phyloP scores from a whole-genome alignment of 2,888 invertebrate genomes.

The Papilio elwesi region DNA sequence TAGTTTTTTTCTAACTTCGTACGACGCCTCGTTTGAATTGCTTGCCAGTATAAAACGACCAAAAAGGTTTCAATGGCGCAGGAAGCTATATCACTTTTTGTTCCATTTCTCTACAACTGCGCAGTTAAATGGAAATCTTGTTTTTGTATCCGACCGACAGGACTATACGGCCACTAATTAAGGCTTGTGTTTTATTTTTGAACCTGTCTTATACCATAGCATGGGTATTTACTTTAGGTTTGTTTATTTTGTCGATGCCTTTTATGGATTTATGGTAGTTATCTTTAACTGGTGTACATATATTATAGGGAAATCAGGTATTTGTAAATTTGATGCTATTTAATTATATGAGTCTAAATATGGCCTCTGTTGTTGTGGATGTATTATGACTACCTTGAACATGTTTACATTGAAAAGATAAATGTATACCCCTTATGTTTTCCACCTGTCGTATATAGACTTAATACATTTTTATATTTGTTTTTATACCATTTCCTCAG shows the following conservation, averaged over 20 bases:
- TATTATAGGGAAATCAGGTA: no score
- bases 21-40: background rate
- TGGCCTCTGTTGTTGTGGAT: no score
- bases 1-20: no score
- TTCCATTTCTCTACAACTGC: conserved; percentile 23
- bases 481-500: no score
- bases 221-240: background rate
- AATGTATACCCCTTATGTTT: no score
- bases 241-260: background rate
- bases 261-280: background rate
- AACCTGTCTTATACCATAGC: conserved; percentile 5
- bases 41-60: conserved; percentile 14
- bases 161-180: conserved; percentile 14
- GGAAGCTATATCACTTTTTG: conserved; percentile 14
- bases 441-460: no score
- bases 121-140: conserved; percentile 7
- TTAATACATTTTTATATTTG: no score
- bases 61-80: conserved; percentile 5
- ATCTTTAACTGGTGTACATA: background rate
- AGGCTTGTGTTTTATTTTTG: conserved; percentile 14
- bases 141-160: conserved; percentile 12
- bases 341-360: no score
- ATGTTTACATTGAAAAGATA: no score
- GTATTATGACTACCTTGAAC: no score
- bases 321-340: no score